Evolutionary conservation across 2,888 invertebrate species (phyloP).

Genomic region (Nomada ferruginata): DNA sequence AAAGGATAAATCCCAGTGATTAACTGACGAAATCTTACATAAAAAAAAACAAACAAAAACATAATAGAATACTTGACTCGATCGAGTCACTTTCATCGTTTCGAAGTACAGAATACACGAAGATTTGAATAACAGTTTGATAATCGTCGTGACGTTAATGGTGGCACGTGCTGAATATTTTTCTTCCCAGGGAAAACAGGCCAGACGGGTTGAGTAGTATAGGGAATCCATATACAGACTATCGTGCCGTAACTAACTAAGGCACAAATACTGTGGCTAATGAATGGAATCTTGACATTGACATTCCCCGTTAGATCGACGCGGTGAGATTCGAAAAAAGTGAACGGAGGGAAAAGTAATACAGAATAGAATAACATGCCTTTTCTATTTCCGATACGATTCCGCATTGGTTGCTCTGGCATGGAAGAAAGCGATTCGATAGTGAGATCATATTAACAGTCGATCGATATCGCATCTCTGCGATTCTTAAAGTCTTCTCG

Average conservation of each 20-base stretch:
- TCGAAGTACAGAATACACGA: too few relatives aligned
- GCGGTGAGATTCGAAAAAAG: background rate
- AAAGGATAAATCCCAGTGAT: too few relatives aligned
- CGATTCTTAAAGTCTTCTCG: too few relatives aligned
- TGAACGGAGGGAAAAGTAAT: background rate
- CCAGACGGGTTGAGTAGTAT: slow-evolving; percentile 9
- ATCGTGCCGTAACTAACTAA: background rate
- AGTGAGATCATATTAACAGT: too few relatives aligned
- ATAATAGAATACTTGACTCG: too few relatives aligned
- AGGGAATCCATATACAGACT: background rate
- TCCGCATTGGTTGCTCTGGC: background rate
- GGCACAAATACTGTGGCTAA: background rate
- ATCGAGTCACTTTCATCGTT: too few relatives aligned
- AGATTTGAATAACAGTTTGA: background rate
- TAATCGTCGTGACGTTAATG: background rate
- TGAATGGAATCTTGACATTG: slow-evolving; percentile 7
- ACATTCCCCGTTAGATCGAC: background rate
- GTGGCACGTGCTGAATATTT: background rate
- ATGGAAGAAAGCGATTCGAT: slow-evolving; percentile 38
- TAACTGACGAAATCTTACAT: too few relatives aligned
- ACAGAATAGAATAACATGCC: background rate
- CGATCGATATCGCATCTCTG: too few relatives aligned
- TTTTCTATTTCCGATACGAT: background rate
- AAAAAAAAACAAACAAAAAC: too few relatives aligned
- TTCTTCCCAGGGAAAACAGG: background rate